A percentile compares a stretch with the other conserved stretches of the same genome.
These are phyloP conservation scores for Enteromius thamalakanensis DNA, from an alignment of 2,797 vertebrate species.

Conservation along the genomic window DNA sequence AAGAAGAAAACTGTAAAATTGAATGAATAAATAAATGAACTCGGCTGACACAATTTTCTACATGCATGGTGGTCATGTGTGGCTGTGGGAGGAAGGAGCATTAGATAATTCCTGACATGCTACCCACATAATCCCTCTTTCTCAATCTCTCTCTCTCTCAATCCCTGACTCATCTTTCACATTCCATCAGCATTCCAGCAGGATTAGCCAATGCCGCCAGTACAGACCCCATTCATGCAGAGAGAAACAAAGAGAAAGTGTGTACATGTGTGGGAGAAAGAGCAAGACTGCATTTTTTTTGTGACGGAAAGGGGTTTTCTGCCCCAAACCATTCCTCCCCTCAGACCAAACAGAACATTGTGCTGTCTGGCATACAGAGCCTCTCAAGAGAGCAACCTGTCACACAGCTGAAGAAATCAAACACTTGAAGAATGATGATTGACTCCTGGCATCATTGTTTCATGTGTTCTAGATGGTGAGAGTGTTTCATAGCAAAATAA, in stretches of 20 bases:
- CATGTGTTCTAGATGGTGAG: neutral
- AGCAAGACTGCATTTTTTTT: neutral
- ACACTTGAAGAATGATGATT: slow-evolving; percentile 17
- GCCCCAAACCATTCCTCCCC: slow-evolving; percentile 16
- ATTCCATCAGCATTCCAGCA: slow-evolving; percentile 42
- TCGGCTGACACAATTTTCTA: neutral
- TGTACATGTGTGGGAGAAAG: slow-evolving; percentile 18
- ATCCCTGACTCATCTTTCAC: slow-evolving; percentile 53
- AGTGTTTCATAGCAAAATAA: neutral
- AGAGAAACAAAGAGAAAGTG: slow-evolving; percentile 42
- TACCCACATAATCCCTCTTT: slow-evolving; percentile 46
- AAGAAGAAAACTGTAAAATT: neutral
- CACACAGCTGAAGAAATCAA: slow-evolving; percentile 12
- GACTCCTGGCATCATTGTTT: slow-evolving; percentile 27
- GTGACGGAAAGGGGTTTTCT: slow-evolving; percentile 15
- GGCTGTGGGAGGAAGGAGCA: slow-evolving; percentile 1
- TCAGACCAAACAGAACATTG: neutral
- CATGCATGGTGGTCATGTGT: slow-evolving; percentile 26
- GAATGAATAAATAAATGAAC: neutral
- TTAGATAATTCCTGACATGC: slow-evolving; percentile 51
- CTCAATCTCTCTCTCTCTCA: slow-evolving; percentile 44
- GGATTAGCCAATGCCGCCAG: slow-evolving; percentile 48
- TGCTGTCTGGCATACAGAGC: neutral
- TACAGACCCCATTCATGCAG: slow-evolving; percentile 46
- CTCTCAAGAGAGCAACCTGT: slow-evolving; percentile 33